Evolutionary conservation across 1,140 invertebrate genomes (phyloP).

Genomic region (Zaprionus africanus): DNA sequence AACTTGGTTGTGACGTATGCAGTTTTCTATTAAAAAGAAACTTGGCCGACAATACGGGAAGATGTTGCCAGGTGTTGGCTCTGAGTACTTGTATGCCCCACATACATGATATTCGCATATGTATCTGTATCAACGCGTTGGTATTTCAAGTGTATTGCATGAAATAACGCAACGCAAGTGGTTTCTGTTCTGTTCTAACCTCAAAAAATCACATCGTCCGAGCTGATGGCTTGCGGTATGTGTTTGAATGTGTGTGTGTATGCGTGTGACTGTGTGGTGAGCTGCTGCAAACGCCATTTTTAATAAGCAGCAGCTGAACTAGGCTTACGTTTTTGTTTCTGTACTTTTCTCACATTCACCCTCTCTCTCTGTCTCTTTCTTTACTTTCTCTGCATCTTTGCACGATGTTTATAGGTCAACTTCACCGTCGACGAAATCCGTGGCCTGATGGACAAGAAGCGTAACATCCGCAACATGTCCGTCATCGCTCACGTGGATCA

Average conservation of each 20-base stretch:
- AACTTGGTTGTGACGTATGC: constrained; percentile 67
- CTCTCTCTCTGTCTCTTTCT: constrained; percentile 15
- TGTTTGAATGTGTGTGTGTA: neutral
- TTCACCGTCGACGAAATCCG: constrained; percentile 99
- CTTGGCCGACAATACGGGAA: constrained; percentile 14
- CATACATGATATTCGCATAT: constrained; percentile 17
- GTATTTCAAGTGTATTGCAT: constrained; percentile 41
- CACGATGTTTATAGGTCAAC: constrained; percentile 94
- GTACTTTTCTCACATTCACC: constrained; percentile 11
- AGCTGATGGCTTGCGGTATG: constrained; percentile 12
- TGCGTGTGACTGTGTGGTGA: constrained; percentile 11
- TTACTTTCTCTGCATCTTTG: constrained; percentile 3
- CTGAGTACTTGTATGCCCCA: constrained; percentile 29
- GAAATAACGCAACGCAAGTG: constrained; percentile 59
- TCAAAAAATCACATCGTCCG: constrained; percentile 59
- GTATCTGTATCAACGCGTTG: constrained; percentile 15
- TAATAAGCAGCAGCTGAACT: constrained; percentile 40
- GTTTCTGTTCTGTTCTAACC: constrained; percentile 59
- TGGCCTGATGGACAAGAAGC: constrained; percentile 99
- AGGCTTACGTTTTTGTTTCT: constrained; percentile 5
- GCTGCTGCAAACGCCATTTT: constrained; percentile 59
- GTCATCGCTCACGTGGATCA: constrained; percentile 99
- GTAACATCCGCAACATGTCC: constrained; percentile 99
- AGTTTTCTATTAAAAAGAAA: constrained; percentile 63
- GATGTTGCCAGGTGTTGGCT: constrained; percentile 40